These are phyloP conservation scores for Macrophya alboannulata DNA, from an alignment of 2,888 invertebrate genomes.

Conservation along the genomic window DNA sequence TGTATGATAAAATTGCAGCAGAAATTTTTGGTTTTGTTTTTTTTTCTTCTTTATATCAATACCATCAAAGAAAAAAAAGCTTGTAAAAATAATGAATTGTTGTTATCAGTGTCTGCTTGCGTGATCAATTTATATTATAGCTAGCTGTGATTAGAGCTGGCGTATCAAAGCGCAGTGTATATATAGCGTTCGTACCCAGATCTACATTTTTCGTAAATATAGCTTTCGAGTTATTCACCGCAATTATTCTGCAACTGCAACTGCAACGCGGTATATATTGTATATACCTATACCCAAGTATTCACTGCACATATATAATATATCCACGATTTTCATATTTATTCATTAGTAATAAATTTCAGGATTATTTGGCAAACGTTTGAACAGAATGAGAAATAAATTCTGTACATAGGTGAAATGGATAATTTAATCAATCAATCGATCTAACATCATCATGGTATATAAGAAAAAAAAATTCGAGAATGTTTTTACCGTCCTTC, in stretches of 20 bases:
- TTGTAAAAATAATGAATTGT: slow-evolving; percentile 47
- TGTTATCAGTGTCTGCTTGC: slow-evolving; percentile 40
- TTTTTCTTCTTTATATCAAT: not conserved
- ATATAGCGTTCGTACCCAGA: slow-evolving; percentile 20
- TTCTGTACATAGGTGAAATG: not conserved
- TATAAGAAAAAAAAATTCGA: not conserved
- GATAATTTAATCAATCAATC: not conserved
- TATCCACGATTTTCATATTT: not conserved
- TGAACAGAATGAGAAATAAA: not conserved
- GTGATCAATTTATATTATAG: not conserved
- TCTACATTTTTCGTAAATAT: not conserved
- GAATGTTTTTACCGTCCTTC: not conserved
- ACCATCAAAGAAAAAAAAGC: not conserved
- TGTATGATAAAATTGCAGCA: not conserved
- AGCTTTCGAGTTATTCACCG: not conserved
- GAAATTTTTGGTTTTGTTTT: not conserved
- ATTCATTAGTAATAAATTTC: not conserved
- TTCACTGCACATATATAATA: not conserved
- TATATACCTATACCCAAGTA: not conserved
- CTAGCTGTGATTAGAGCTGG: slow-evolving; percentile 24
- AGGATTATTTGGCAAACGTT: not conserved
- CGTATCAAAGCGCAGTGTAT: slow-evolving; percentile 15
- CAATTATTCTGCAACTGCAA: not conserved
- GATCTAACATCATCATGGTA: not conserved
- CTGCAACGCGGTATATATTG: not conserved